Evolutionary conservation across 1,140 invertebrate genomes (phyloP), one percentile per base, ranked within the genome.

Genomic region (Drosophila orosa): DNA sequence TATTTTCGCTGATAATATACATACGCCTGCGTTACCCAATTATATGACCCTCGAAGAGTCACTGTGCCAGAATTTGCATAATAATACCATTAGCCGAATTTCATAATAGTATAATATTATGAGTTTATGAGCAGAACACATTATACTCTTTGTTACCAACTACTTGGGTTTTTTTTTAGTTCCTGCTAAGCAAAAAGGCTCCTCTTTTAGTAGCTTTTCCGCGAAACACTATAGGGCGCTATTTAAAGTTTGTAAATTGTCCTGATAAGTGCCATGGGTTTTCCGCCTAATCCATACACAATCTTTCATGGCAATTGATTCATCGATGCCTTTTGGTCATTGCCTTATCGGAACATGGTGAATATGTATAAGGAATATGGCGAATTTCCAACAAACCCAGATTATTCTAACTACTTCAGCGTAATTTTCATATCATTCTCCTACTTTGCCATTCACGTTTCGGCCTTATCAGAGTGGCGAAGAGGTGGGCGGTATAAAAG

Each of bases 221-320:
- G 10, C 19, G 68, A 71, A 72, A 17, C 33, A 45, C 31, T 48
- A 24, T 8, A 71, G 19, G 33, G 22, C 7, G 31, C 42, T 48
- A 72, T 72, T 72, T 17, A 40, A 71, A 55, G 22, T 74, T 37
- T 15, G 73, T 24, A 55, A 68, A 56, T 25, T 52, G 39, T 59
- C 27, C 63, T 63, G 59, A 80, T 68, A 47, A 69, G 35, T 25
- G 9, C n/a, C 44, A 50, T 60, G 35, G 29, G 50, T 42, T 58
- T 75, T 74, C 72, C 59, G 42, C 44, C 35, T 74, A 74, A 80
- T 74, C 61, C 39, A 27, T n/a, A 25, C 45, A 15, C 61, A 80
- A 80, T 74, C 67, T 80, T 73, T 73, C 73, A 27, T 15, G 39
- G 57, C 72, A 73, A 84, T 72, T 80, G 80, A 84, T 84, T 84